These are phyloP conservation scores for Leptodactylus fuscus DNA, from an alignment of 2,113 vertebrate species.

Conservation along the genomic window DNA sequence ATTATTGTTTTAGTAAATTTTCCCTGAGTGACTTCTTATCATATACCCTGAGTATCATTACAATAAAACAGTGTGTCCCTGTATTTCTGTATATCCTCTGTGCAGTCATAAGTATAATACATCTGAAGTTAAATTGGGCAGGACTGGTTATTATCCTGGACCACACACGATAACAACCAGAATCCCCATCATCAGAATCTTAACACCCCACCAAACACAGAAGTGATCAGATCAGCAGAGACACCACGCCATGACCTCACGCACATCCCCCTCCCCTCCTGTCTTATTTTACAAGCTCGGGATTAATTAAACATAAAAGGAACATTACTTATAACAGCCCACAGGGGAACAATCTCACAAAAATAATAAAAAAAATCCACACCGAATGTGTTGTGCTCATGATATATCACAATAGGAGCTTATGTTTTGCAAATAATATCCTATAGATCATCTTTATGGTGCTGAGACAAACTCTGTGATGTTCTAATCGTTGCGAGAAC, in stretches of 20 bases:
- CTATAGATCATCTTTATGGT: constrained; percentile 59
- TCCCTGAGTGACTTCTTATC: no score
- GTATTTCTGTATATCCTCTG: no score
- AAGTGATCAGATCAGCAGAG: neutral
- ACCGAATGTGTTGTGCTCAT: constrained; percentile 1
- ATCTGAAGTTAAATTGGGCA: no score
- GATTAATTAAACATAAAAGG: constrained; percentile 55
- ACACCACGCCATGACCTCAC: constrained; percentile 10
- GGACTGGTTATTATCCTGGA: no score
- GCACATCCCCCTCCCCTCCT: neutral
- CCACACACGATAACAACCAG: neutral
- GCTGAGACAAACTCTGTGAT: constrained; percentile 52
- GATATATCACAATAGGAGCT: constrained; percentile 39
- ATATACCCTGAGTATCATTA: no score
- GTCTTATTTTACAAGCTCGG: constrained; percentile 51
- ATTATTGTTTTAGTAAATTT: no score
- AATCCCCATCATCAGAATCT: neutral
- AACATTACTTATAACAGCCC: constrained; percentile 42
- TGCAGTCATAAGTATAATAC: no score
- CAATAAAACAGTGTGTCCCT: no score
- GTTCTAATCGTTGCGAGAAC: constrained; percentile 51
- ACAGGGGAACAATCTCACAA: constrained; percentile 27
- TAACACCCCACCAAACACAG: neutral
- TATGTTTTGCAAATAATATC: constrained; percentile 50
- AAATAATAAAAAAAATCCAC: constrained; percentile 14